Conservation (phyloP, 2,113 vertebrate genomes). For the Nothoprocta perdicaria region DNA sequence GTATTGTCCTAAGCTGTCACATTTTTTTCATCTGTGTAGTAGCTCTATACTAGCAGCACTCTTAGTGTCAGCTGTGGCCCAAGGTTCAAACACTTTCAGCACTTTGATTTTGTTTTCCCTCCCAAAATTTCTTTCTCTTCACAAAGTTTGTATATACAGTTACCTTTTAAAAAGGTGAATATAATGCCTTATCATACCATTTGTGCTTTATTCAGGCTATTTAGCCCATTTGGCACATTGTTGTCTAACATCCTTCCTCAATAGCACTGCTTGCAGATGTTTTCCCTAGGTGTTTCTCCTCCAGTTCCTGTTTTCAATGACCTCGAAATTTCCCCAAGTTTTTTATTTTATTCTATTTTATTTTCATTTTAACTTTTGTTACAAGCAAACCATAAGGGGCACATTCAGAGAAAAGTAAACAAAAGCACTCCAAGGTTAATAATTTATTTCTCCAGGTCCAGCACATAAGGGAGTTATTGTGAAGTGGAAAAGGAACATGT, state of each 20-base stretch:
- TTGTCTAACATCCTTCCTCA: slow-evolving; percentile 15
- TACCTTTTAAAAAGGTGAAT: neutral
- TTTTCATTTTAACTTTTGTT: slow-evolving; percentile 43
- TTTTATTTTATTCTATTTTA: slow-evolving; percentile 44
- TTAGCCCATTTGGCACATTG: neutral
- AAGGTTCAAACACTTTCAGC: neutral
- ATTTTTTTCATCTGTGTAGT: neutral
- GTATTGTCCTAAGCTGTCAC: neutral
- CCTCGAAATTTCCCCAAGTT: slow-evolving; percentile 31
- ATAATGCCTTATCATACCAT: neutral
- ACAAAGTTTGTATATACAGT: neutral
- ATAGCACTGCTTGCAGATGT: slow-evolving; percentile 58
- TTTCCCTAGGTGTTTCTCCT: slow-evolving; percentile 54
- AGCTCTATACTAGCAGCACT: neutral
- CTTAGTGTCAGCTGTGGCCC: neutral
- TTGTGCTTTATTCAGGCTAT: slow-evolving; percentile 26
- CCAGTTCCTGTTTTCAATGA: slow-evolving; percentile 65
- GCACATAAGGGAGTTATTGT: slow-evolving; percentile 52
- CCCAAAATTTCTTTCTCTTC: neutral
- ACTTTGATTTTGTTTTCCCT: neutral
- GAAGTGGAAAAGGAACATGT: slow-evolving; percentile 22
- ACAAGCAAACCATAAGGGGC: slow-evolving; percentile 30
- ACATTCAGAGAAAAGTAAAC: slow-evolving; percentile 55
- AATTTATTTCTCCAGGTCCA: slow-evolving; percentile 9
- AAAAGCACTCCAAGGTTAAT: slow-evolving; percentile 14